Evolutionary conservation across 1,140 invertebrate genomes (phyloP).

Genomic region (Tetraneura akinire): DNA sequence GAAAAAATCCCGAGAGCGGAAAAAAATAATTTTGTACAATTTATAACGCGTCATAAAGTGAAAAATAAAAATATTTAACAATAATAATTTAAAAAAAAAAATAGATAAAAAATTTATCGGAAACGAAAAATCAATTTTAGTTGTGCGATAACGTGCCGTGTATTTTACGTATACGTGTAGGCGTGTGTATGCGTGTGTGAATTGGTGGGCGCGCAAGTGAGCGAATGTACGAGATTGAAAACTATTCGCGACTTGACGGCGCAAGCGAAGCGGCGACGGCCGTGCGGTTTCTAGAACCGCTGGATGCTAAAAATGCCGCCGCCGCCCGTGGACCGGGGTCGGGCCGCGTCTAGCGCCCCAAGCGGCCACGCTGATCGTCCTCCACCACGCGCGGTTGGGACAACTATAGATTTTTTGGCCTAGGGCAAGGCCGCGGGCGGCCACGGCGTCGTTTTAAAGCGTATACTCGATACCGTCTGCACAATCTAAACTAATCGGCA

Average conservation of each 20-base stretch:
- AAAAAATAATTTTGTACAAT: no score
- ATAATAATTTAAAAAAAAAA: no score
- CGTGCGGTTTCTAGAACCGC: constrained; percentile 33
- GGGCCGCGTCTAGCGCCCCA: constrained; percentile 6
- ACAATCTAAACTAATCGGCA: no score
- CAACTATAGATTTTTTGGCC: constrained; percentile 51
- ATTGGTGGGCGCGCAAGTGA: neutral
- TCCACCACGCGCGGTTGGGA: neutral
- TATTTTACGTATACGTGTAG: neutral
- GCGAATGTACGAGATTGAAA: neutral
- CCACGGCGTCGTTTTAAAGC: neutral
- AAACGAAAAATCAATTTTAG: neutral
- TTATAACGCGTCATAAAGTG: no score
- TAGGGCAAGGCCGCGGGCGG: constrained; percentile 36
- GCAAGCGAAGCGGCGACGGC: constrained; percentile 36
- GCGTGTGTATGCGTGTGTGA: neutral
- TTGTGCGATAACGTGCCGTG: no score
- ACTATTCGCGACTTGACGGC: constrained; percentile 16
- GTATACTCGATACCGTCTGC: neutral
- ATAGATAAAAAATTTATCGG: neutral
- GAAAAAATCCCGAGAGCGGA: no score
- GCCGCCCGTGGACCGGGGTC: constrained; percentile 4
- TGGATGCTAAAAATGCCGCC: constrained; percentile 44
- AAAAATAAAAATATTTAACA: no score
- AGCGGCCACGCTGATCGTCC: neutral